Conservation (phyloP, 2,888 invertebrate genomes). For the Tetragonisca angustula region DNA sequence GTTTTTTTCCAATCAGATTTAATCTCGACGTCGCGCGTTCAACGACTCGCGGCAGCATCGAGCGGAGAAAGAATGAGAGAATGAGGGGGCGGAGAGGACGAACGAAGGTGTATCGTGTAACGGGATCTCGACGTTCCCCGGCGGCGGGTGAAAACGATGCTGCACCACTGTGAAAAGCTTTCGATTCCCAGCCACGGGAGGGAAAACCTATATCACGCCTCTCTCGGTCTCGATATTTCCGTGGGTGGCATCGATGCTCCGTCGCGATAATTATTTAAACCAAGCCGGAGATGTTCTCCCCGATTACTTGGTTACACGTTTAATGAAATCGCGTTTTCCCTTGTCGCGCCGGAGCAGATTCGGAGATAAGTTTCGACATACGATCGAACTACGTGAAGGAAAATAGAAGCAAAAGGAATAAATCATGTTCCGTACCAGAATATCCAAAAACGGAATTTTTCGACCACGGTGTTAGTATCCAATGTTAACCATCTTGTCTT, state of each 20-base stretch:
- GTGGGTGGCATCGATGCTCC: slow-evolving; percentile 17
- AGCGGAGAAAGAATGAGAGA: neutral
- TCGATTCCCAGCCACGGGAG: slow-evolving; percentile 7
- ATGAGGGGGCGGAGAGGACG: neutral
- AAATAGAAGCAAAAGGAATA: no score
- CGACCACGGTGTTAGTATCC: no score
- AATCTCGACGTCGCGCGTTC: slow-evolving; percentile 31
- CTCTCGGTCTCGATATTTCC: slow-evolving; percentile 12
- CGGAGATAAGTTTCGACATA: no score
- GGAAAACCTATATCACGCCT: neutral
- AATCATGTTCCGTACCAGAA: no score
- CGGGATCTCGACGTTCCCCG: slow-evolving; percentile 2
- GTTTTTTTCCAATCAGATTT: slow-evolving; percentile 45
- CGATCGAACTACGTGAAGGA: no score
- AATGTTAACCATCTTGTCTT: no score
- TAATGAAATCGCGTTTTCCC: neutral
- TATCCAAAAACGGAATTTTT: no score
- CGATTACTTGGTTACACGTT: neutral
- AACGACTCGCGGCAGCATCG: neutral
- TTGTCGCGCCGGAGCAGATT: no score
- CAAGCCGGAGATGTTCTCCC: neutral
- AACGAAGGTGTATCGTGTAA: slow-evolving; percentile 1
- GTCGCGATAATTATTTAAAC: slow-evolving; percentile 11
- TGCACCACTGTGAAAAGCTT: neutral
- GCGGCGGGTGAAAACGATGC: neutral